Base-by-base conservation (phyloP, 2,888 invertebrate species). In the Macrostomum cliftonense region DNA sequence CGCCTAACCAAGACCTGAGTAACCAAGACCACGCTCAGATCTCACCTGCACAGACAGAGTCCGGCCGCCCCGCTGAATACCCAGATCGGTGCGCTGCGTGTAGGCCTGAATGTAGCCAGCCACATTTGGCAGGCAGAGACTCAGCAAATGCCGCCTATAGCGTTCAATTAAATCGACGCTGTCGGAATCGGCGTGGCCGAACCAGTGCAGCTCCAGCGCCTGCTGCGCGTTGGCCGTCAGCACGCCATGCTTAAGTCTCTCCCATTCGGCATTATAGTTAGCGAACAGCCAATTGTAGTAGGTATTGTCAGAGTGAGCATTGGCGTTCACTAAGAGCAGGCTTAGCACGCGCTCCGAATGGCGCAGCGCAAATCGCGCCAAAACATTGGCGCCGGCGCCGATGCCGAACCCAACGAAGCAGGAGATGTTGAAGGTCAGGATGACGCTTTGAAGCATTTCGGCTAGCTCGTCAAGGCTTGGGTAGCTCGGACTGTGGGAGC, bases 181-280 rank as follows among this genome's bases (percentile, higher is more conserved):
- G 55, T 85, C 84, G 67, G 87, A 58, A 12, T 68, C 67, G 58
- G 62, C 63, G 67, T 67, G 58, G 42, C 97, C 95, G 69, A 99
- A 95, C 73, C 97, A 95, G 73, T 97, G 91, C 93, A 95, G 95
- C 82, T 97, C 83, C 54, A 99, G 77, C 67, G 95, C 95, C 65
- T 95, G 88, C 53, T 88, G 76, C 42, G 87, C 86, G 50, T 82
- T 60, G n/a, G 59, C 57, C 5, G 63, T 67, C 21, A 53, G 14
- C 5, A 46, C 20, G 1, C 52, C 52, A 7, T 28, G 14, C 17
- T 52, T 37, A 38, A 52, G 14, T 19, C 52, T 45, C 20, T 49
- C 50, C 37, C 51, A 16, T 20, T 52, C 51, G n/a, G 51, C 28
- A 28, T 28, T 28, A 9, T 28, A 28, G 28, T 28, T 28, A 9